A percentile compares a stretch with the other conserved stretches of the same genome.
These are phyloP conservation scores for Tangara arthus DNA, from an alignment of 2,797 vertebrate species.

Conservation along the genomic window DNA sequence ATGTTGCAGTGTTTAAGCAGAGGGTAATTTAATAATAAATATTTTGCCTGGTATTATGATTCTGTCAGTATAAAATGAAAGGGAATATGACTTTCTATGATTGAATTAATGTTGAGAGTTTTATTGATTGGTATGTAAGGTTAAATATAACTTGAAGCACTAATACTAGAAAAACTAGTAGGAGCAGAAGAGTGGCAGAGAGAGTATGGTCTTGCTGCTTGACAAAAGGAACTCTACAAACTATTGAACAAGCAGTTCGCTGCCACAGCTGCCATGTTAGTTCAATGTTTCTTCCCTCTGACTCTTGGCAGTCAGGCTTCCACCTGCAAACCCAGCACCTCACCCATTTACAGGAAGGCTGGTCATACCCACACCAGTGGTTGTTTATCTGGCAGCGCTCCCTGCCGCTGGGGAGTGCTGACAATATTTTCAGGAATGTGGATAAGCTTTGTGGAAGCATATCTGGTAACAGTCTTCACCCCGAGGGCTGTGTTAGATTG, in stretches of 20 bases:
- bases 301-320: not conserved
- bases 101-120: not conserved
- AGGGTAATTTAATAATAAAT: not conserved
- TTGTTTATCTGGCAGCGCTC: not conserved
- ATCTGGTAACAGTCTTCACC: not conserved
- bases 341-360: not conserved
- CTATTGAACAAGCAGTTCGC: not conserved
- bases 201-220: not conserved
- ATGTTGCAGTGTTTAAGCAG: not conserved
- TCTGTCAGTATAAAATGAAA: not conserved
- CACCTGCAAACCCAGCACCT: not conserved
- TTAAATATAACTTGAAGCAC: not conserved
- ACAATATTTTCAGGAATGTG: not conserved
- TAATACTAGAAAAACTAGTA: not conserved
- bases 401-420: not conserved
- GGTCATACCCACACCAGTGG: accelerated
- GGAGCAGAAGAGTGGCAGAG: not conserved
- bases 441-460: accelerated
- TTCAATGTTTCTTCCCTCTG: not conserved
- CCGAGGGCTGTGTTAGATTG: not conserved
- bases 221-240: not conserved
- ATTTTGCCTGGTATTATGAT: not conserved
- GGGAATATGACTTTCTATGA: not conserved
- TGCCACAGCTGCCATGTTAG: not conserved
- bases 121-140: not conserved